Base-by-base conservation (phyloP, 2,113 vertebrate species). In the Columba livia region DNA sequence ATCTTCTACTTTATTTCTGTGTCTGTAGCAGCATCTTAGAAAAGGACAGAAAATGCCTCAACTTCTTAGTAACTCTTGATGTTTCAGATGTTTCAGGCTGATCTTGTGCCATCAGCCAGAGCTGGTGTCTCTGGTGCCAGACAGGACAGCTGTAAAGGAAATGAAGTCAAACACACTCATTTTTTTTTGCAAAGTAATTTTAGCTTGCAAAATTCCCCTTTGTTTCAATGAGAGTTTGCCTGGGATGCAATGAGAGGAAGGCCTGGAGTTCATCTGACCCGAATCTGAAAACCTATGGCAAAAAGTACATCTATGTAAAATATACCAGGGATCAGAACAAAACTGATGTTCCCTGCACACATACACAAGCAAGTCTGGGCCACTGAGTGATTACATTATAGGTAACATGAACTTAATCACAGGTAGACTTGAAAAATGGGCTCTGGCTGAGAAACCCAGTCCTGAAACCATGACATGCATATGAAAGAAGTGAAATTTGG, bases 101-200 rank as follows among this genome's bases (percentile, higher is more conserved):
- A 18, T 44, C 77, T 4, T 57, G 62, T 24, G 44, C 51, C 3
- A 7, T 34, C 78, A 66, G 85, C 14, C 66, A 34, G 74, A 36
- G 71, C 29, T 94, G 86, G 86, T 71, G 88, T 51, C 28, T 40
- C 9, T 53, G 14, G 42, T 29, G 89, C 60, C 86, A 72, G 36
- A 21, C 42, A 21, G 75, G 89, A 64, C 71, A 75, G 75, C 89
- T 88, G 87, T 32, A 36, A 58, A 67, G 75, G 62, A 60, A 70
- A 85, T 42, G 31, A 82, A 79, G 44, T 36, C 62, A 75, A 92
- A 67, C n/a, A 10, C 14, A 6, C 36, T 36, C n/a, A 4, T 50
- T 53, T 12, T 32, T 24, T 24, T 29, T 47, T 18, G 42, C 17
- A 18, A 66, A n/a, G 44, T 31, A 36, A 70, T 51, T 44, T 53